Evolutionary conservation across 2,797 vertebrate species (phyloP), one percentile per base, ranked within the genome.

Genomic region (Gallinago nigripennis): DNA sequence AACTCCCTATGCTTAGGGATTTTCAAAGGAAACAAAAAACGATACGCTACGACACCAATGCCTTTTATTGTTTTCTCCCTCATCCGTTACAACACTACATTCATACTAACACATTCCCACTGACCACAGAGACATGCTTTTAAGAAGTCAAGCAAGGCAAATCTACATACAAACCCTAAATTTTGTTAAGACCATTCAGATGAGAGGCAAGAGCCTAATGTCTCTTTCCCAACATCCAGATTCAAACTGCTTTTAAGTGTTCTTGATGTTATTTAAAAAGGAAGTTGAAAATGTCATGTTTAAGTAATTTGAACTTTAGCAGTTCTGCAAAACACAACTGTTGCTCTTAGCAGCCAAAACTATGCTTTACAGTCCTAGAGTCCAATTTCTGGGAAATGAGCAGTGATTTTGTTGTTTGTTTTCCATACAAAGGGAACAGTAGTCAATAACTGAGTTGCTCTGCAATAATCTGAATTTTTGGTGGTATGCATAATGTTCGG

Each of bases 401-500:
- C 8, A 70, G 33, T 31, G 3, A 16, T 8, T 57, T 69, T 70
- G 3, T 53, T 46, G 27, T 39, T 75, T 14, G 1, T 3, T n/a
- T 88, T 72, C 50, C 19, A 16, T 8, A 21, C 48, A 17, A 51
- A 65, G 4, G 35, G 7, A 46, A 60, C 2, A 17, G 4, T 21
- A 43, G n/a, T 75, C 9, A 37, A 1, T 16, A 14, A 45, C 21
- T 8, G 4, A 39, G 8, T 25, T 83, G 12, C 10, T 68, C 35
- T 72, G 16, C 54, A 84, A 20, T 56, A 71, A 66, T 7, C 12
- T 50, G 19, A 25, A 15, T 66, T 72, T 37, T 10, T 17, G 3
- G 12, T 63, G 1, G 2, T 12, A 48, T 6, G 8, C 5, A 23
- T 21, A 56, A 48, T 24, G 6, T 0, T 50, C 12, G 28, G 28